A percentile compares a stretch with the other conserved stretches of the same genome.
Conservation (phyloP, 2,888 invertebrate genomes). For the Lottia scabra region DNA sequence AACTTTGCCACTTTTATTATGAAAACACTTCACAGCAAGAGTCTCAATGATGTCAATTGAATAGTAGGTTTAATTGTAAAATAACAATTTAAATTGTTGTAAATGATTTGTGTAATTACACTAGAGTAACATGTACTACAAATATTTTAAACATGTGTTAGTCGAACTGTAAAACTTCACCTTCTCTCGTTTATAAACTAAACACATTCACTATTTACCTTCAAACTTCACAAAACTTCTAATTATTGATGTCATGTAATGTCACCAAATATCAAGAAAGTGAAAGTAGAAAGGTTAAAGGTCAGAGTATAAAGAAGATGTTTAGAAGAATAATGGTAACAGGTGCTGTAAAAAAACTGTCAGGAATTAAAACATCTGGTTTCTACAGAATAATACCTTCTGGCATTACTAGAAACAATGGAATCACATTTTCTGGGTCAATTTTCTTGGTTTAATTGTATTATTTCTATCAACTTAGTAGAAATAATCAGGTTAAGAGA, state of each 20-base stretch:
- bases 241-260: neutral
- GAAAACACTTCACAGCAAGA: neutral
- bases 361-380: too few species aligned
- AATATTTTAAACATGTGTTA: neutral
- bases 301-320: neutral
- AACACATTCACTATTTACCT: too few species aligned
- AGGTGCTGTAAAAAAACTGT: neutral
- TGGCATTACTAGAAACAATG: too few species aligned
- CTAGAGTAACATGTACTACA: neutral
- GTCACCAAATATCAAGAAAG: conserved; percentile 1
- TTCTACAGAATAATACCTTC: too few species aligned
- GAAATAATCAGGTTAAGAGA: too few species aligned
- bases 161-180: too few species aligned
- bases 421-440: too few species aligned
- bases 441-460: too few species aligned
- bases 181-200: too few species aligned
- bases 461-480: too few species aligned
- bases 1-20: too few species aligned
- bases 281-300: neutral
- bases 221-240: too few species aligned
- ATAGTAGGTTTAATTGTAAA: neutral
- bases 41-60: neutral
- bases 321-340: neutral
- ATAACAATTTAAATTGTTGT: neutral
- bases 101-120: neutral